Evolutionary conservation across 2,888 invertebrate genomes (phyloP).

Genomic region (Punctoribates punctum): DNA sequence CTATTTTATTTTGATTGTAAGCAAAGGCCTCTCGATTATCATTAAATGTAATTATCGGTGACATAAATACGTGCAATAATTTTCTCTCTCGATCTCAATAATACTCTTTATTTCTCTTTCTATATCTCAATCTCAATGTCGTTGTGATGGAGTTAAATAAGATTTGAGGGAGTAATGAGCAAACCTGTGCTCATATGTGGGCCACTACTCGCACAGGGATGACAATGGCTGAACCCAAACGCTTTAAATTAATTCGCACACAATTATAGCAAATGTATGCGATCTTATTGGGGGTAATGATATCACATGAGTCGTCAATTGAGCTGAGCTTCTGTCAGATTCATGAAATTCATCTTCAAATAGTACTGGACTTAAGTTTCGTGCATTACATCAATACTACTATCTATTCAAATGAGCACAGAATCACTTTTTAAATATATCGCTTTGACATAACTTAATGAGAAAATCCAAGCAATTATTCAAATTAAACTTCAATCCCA

Average conservation of each 20-base stretch:
- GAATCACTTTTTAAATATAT: background rate
- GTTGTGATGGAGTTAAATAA: slow-evolving; percentile 12
- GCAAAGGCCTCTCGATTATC: slow-evolving; percentile 29
- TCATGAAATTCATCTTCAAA: background rate
- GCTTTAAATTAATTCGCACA: background rate
- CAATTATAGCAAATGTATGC: background rate
- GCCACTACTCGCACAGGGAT: background rate
- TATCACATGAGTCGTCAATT: background rate
- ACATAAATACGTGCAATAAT: slow-evolving; percentile 31
- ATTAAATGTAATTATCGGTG: slow-evolving; percentile 27
- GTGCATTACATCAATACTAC: slow-evolving; percentile 19
- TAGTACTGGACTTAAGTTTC: slow-evolving; percentile 5
- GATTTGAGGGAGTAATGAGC: slow-evolving; percentile 2
- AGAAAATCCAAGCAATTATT: no score
- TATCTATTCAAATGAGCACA: no score
- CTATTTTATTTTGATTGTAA: background rate
- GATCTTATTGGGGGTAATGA: slow-evolving; percentile 31
- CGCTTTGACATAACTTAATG: no score
- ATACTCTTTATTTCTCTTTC: slow-evolving; percentile 14
- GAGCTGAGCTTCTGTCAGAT: background rate
- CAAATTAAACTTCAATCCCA: no score
- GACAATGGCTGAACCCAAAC: background rate
- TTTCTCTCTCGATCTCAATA: slow-evolving; percentile 2
- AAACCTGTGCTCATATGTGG: no score
- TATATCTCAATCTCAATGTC: slow-evolving; percentile 29